These are phyloP conservation scores for Erythrocercus mccallii DNA, from an alignment of 2,113 vertebrate genomes.

Conservation along the genomic window DNA sequence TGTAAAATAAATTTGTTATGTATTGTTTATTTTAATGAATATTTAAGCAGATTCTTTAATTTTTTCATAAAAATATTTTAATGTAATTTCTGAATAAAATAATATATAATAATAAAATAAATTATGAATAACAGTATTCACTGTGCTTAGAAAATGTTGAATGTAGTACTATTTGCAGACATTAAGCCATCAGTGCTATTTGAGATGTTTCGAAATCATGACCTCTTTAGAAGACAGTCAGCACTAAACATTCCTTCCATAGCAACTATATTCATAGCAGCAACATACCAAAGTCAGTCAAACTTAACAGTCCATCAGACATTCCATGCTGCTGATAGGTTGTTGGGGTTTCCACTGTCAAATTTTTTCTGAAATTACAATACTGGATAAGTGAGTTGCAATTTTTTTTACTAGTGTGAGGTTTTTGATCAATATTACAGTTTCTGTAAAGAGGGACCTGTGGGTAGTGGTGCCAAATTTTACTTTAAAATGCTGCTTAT, in stretches of 20 bases:
- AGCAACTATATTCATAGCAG: conserved; percentile 74
- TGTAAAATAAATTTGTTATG: conserved; percentile 28
- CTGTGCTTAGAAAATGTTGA: conserved; percentile 62
- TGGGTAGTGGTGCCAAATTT: conserved; percentile 56
- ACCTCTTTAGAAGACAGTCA: conserved; percentile 71
- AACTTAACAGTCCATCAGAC: conserved; percentile 76
- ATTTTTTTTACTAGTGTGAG: conserved; percentile 66
- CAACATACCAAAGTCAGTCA: conserved; percentile 69
- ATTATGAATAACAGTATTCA: conserved; percentile 39
- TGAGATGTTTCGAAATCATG: conserved; percentile 73
- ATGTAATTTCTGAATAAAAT: conserved; percentile 67
- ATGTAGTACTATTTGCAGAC: conserved; percentile 68
- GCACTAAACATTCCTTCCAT: conserved; percentile 64
- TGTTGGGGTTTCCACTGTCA: conserved; percentile 70
- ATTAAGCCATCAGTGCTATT: conserved; percentile 66
- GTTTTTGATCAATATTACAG: conserved; percentile 59
- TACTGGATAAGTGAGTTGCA: conserved; percentile 49
- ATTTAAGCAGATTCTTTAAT: conserved; percentile 45
- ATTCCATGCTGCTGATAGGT: conserved; percentile 66
- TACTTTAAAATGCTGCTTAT: conserved; percentile 52
- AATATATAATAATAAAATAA: no score
- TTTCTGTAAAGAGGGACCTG: conserved; percentile 59
- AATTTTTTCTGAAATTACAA: conserved; percentile 65
- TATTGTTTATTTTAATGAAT: conserved; percentile 65
- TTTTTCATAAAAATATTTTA: conserved; percentile 62